Percentiles rank a stretch among this genome's conserved stretches.
Conservation (phyloP, 2,888 invertebrate species). For the Heliconius aoede region DNA sequence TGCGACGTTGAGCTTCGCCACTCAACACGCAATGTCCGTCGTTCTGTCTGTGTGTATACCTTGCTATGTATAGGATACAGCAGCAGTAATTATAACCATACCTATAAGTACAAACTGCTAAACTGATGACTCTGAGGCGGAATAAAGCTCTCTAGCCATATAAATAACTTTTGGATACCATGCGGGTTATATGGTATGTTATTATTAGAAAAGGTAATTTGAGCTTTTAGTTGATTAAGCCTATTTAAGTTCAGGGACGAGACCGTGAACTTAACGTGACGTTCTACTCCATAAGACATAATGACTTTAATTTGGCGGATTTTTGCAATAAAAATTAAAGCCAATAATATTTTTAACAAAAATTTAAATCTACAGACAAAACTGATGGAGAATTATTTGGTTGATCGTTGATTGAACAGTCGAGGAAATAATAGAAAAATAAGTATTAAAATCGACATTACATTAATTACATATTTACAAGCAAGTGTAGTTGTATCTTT, state of each 20-base stretch:
- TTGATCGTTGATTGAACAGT: too few relatives aligned
- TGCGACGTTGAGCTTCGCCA: too few relatives aligned
- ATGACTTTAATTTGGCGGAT: conserved; percentile 21
- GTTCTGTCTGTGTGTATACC: too few relatives aligned
- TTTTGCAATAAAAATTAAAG: not conserved
- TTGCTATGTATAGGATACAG: too few relatives aligned
- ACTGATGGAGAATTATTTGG: not conserved
- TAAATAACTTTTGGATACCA: not conserved
- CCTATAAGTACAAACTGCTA: too few relatives aligned
- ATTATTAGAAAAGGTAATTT: conserved; percentile 27
- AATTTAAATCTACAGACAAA: not conserved
- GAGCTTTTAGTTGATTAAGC: conserved; percentile 41
- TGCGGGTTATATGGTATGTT: not conserved
- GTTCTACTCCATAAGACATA: conserved; percentile 31
- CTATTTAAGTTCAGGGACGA: conserved; percentile 41
- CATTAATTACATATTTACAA: too few relatives aligned
- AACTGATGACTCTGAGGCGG: too few relatives aligned
- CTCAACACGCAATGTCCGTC: too few relatives aligned
- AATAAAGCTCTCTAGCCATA: too few relatives aligned
- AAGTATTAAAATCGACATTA: too few relatives aligned
- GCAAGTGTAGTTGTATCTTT: not conserved
- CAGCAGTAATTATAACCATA: too few relatives aligned
- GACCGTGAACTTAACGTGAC: conserved; percentile 40
- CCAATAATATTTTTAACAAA: not conserved
- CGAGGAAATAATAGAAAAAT: too few relatives aligned